Evolutionary conservation across 2,888 invertebrate species (phyloP).

Genomic region (Doris montereyensis): DNA sequence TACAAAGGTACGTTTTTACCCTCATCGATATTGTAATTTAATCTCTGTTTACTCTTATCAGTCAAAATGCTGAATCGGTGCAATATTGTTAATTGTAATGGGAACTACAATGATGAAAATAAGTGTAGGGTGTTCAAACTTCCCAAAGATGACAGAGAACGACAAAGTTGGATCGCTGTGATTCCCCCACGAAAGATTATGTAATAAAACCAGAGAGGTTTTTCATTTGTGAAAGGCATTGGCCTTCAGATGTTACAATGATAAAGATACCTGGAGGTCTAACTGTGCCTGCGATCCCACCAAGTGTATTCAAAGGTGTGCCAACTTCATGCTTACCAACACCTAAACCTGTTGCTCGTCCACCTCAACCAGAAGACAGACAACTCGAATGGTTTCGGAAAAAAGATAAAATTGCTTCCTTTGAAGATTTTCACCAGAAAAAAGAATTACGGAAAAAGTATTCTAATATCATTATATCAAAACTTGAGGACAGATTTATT

Average conservation of each 20-base stretch:
- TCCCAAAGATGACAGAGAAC: neutral
- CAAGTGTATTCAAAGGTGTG: neutral
- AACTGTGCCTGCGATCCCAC: neutral
- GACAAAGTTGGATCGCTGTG: neutral
- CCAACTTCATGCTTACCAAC: conserved; percentile 11
- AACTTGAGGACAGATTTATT: neutral
- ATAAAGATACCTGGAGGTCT: neutral
- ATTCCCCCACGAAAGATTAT: neutral
- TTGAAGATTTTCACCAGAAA: neutral
- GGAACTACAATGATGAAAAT: conserved; percentile 6
- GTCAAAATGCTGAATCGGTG: neutral
- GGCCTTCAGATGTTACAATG: neutral
- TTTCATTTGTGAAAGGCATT: conserved; percentile 16
- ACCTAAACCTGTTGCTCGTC: neutral
- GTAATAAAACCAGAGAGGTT: neutral
- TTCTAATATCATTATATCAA: neutral
- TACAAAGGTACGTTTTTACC: neutral
- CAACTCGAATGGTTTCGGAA: neutral
- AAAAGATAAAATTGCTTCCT: neutral
- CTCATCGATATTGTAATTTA: neutral
- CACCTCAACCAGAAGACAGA: neutral
- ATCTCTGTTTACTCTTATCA: neutral
- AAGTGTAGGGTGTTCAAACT: conserved; percentile 13
- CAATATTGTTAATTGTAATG: conserved; percentile 3
- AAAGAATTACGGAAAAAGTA: conserved; percentile 5